These are phyloP conservation scores for Charadrius vociferus DNA, from an alignment of 2,113 vertebrate species.

Conservation along the genomic window DNA sequence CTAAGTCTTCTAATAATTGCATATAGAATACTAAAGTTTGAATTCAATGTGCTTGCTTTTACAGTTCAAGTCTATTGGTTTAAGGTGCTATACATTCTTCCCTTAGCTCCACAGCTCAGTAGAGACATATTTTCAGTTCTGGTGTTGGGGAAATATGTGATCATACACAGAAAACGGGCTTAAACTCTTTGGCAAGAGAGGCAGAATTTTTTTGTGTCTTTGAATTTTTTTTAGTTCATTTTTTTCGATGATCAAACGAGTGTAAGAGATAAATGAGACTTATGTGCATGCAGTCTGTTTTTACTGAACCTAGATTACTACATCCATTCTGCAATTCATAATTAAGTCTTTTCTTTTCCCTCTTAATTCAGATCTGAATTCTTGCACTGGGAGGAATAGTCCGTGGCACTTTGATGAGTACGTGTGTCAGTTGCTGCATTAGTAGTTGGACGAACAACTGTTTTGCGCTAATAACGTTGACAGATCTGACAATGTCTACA, in stretches of 20 bases:
- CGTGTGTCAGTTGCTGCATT: background rate
- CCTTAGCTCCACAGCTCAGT: background rate
- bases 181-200: background rate
- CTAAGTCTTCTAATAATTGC: background rate
- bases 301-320: background rate
- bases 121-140: background rate
- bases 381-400: background rate
- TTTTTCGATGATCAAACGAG: fast-evolving
- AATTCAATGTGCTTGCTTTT: background rate
- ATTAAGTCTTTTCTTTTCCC: background rate
- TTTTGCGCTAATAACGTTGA: background rate
- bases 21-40: background rate
- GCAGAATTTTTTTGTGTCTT: background rate
- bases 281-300: background rate
- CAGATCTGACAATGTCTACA: background rate
- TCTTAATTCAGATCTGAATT: background rate
- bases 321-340: background rate
- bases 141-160: background rate
- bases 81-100: background rate
- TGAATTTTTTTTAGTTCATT: background rate
- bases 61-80: background rate
- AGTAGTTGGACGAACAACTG: background rate
- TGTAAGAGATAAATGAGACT: background rate
- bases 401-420: fast-evolving
- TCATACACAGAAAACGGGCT: background rate